A percentile compares a stretch with the other conserved stretches of the same genome.
Evolutionary conservation across 1,140 invertebrate genomes (phyloP).

Genomic region (Anastatus disparis): DNA sequence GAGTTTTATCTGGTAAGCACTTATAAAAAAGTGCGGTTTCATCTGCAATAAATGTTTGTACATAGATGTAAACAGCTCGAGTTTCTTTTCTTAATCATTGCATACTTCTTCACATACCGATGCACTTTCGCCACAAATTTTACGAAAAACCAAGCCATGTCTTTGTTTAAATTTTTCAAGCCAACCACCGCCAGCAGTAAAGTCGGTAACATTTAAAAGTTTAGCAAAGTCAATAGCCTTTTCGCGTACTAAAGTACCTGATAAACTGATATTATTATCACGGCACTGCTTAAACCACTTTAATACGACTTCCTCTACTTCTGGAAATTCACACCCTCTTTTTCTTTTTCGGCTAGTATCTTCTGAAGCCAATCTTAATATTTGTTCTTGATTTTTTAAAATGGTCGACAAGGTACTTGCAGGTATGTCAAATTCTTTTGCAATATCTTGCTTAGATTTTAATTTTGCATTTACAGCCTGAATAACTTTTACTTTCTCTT

Average conservation of each 20-base stretch:
- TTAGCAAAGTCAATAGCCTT: conserved; percentile 53
- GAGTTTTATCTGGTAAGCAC: conserved; percentile 60
- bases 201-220: conserved; percentile 49
- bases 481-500: too few relatives aligned
- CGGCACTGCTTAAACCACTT: conserved; percentile 54
- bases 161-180: conserved; percentile 55
- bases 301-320: conserved; percentile 42
- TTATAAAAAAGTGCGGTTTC: conserved; percentile 66
- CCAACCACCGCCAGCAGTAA: conserved; percentile 59
- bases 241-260: conserved; percentile 53
- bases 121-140: conserved; percentile 53
- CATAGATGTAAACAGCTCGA: conserved; percentile 52
- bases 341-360: conserved; percentile 16
- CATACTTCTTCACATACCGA: conserved; percentile 45
- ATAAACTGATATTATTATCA: conserved; percentile 52
- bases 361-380: conserved; percentile 1
- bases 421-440: too few relatives aligned
- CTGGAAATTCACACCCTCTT: conserved; percentile 37
- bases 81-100: conserved; percentile 37
- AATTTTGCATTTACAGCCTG: conserved; percentile 12
- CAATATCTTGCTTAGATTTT: too few relatives aligned
- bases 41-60: conserved; percentile 65
- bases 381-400: conserved; percentile 20
- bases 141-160: conserved; percentile 49
- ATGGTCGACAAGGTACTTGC: conserved; percentile 38